Evolutionary conservation across 2,888 invertebrate genomes (phyloP).

Genomic region (Acanthopleura granulata): DNA sequence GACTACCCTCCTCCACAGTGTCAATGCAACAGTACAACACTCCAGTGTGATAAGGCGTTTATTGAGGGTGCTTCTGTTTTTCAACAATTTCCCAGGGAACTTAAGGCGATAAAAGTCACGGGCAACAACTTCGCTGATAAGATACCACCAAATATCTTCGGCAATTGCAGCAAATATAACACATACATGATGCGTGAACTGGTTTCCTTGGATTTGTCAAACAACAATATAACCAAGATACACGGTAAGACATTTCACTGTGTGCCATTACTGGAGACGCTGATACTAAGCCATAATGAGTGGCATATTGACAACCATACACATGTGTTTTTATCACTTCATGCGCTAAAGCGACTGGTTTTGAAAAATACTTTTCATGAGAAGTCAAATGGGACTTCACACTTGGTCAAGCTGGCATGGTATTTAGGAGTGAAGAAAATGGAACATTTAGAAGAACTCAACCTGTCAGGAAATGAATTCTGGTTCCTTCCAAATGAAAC

Average conservation of each 20-base stretch:
- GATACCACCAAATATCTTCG: conserved; percentile 38
- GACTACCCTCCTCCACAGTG: no score
- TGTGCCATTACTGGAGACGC: conserved; percentile 31
- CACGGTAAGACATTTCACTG: conserved; percentile 48
- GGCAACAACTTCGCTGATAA: conserved; percentile 34
- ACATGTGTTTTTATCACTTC: conserved; percentile 36
- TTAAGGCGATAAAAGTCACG: conserved; percentile 31
- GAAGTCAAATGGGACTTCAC: conserved; percentile 31
- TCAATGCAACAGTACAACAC: neutral
- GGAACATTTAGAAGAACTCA: conserved; percentile 31
- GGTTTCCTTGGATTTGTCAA: conserved; percentile 32
- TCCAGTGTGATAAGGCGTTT: neutral
- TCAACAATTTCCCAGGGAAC: conserved; percentile 6
- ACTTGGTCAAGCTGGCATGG: conserved; percentile 35
- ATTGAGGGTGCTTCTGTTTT: neutral
- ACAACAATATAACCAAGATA: conserved; percentile 36
- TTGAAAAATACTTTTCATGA: conserved; percentile 42
- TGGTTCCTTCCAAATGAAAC: conserved; percentile 30
- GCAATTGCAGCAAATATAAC: conserved; percentile 33
- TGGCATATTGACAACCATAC: conserved; percentile 38
- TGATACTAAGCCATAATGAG: conserved; percentile 38
- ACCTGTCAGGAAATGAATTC: conserved; percentile 39
- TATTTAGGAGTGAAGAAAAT: conserved; percentile 34
- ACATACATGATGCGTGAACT: conserved; percentile 18
- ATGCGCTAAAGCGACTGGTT: conserved; percentile 32